Evolutionary conservation across 2,888 invertebrate genomes (phyloP).

Genomic region (Ametastegia equiseti): DNA sequence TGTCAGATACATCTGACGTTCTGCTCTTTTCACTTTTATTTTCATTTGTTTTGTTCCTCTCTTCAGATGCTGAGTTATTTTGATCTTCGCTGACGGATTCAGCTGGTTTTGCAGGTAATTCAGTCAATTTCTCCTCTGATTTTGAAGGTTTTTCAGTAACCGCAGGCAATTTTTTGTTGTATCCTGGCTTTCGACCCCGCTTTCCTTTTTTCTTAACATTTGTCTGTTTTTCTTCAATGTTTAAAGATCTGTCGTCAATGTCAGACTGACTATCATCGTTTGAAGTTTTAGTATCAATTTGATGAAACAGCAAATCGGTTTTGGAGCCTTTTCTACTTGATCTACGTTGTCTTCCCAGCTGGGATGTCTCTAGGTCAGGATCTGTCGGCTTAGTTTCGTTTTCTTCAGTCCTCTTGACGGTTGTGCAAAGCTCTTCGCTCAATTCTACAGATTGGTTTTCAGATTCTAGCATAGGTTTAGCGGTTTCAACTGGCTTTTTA

Average conservation of each 20-base stretch:
- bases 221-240: slow-evolving; percentile 50
- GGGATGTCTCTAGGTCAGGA: slow-evolving; percentile 66
- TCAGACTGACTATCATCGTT: slow-evolving; percentile 70
- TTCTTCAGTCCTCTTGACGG: slow-evolving; percentile 47
- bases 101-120: slow-evolving; percentile 14
- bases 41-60: slow-evolving; percentile 18
- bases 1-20: slow-evolving; percentile 36
- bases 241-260: slow-evolving; percentile 62
- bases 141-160: slow-evolving; percentile 13
- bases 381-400: slow-evolving; percentile 63
- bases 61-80: not conserved
- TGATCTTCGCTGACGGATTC: slow-evolving; percentile 21
- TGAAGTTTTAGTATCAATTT: slow-evolving; percentile 25
- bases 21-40: slow-evolving; percentile 48
- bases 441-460: not conserved
- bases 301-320: slow-evolving; percentile 52
- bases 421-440: slow-evolving; percentile 34
- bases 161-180: slow-evolving; percentile 2
- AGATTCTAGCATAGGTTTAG: slow-evolving; percentile 6
- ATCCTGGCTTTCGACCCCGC: slow-evolving; percentile 56
- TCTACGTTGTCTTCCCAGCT: slow-evolving; percentile 65
- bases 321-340: slow-evolving; percentile 62
- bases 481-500: slow-evolving; percentile 50
- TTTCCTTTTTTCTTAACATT: slow-evolving; percentile 52
- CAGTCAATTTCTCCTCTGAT: slow-evolving; percentile 26